Evolutionary conservation across 2,888 invertebrate genomes (phyloP), one percentile per base, ranked within the genome.

Genomic region (Apantesis nais): DNA sequence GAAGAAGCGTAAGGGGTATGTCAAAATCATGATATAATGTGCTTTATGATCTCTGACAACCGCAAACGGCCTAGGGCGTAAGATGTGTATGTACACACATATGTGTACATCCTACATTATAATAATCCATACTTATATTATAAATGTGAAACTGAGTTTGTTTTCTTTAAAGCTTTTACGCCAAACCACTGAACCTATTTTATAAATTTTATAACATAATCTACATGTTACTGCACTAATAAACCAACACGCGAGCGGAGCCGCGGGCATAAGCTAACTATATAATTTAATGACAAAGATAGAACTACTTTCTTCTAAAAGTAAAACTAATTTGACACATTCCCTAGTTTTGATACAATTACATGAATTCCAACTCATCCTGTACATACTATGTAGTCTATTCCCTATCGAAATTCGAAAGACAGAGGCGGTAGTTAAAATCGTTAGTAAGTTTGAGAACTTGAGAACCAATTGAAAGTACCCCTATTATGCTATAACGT

Each of bases 351-450:
- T 55, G 29, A 55, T 58, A 58, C 58, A 58, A n/a, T 34, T 62
- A 62, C 62, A 22, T 37, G 29, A 58, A 58, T 58, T 29, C 58
- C 16, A 58, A 37, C 29, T 58, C 58, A 58, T 16, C 16, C 58
- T 58, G 58, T 31, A 25, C 31, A 52, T 34, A 70, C 48, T n/a
- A 12, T 62, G 37, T 52, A 52, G 67, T n/a, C 58, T 66, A 31
- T 29, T 58, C 65, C 44, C 67, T 65, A 44, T 72, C 67, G 63
- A 70, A 71, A 77, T 72, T 77, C 72, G 48, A 61, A 66, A 64
- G 70, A 73, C 67, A 67, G 70, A 75, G 73, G 61, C 73, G 34
- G 61, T 64, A 69, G 74, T 73, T 78, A 66, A 70, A 74, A 72
- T 75, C 72, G 68, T 73, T 77, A 70, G 67, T 68, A 69, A 74